These are phyloP conservation scores for Adelges cooleyi DNA, from an alignment of 1,140 invertebrate genomes.

Conservation along the genomic window DNA sequence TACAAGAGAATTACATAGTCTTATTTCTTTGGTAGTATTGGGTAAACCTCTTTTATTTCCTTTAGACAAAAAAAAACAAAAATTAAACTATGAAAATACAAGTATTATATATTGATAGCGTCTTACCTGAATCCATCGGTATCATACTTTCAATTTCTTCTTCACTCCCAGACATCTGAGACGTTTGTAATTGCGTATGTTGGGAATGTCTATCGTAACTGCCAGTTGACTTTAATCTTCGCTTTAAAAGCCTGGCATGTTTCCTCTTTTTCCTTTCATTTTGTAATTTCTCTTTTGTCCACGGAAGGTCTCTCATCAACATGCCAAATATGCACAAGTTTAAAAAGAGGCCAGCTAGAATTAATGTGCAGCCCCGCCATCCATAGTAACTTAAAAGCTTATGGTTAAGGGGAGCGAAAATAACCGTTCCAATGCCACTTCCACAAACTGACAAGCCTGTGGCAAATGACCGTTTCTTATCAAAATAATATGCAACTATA, in stretches of 20 bases:
- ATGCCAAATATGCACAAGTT: slow-evolving; percentile 81
- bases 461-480: slow-evolving; percentile 79
- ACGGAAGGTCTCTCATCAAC: slow-evolving; percentile 74
- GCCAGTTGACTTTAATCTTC: slow-evolving; percentile 39
- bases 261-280: slow-evolving; percentile 50
- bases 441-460: slow-evolving; percentile 86
- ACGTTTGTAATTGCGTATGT: slow-evolving; percentile 39
- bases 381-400: slow-evolving; percentile 63
- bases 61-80: too few species aligned
- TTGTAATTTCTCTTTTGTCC: slow-evolving; percentile 52
- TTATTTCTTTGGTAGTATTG: background rate
- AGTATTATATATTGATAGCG: too few species aligned
- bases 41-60: background rate
- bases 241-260: slow-evolving; percentile 31
- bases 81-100: too few species aligned
- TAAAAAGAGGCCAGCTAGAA: slow-evolving; percentile 70
- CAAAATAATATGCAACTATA: slow-evolving; percentile 91
- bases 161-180: slow-evolving; percentile 22
- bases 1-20: slow-evolving; percentile 39
- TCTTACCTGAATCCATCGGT: too few species aligned
- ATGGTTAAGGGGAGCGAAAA: slow-evolving; percentile 70
- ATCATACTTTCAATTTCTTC: background rate
- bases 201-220: slow-evolving; percentile 36
- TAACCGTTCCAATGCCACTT: slow-evolving; percentile 72
- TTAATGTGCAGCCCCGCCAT: slow-evolving; percentile 74